Conservation (phyloP, 2,797 vertebrate species). For the Chrosomus eos region DNA sequence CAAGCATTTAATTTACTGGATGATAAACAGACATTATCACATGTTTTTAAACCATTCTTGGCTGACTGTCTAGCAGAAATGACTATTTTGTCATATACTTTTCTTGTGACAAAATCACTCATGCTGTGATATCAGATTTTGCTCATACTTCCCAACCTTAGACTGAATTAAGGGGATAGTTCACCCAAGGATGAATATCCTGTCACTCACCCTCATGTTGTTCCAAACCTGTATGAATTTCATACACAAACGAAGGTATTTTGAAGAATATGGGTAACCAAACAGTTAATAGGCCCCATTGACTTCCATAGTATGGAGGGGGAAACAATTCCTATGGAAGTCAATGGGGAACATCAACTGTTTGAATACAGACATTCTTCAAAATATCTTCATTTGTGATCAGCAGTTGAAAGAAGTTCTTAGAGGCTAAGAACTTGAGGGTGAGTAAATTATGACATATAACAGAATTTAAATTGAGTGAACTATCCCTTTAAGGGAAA, state of each 20-base stretch:
- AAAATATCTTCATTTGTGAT: background rate
- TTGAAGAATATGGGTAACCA: background rate
- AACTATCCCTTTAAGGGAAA: background rate
- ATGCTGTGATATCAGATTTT: background rate
- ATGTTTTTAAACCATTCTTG: background rate
- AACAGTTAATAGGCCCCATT: too few relatives aligned
- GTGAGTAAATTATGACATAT: background rate
- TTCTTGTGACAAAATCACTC: background rate
- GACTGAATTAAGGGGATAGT: background rate
- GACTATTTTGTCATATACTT: background rate
- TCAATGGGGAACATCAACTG: background rate
- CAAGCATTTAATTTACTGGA: background rate
- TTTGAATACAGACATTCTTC: background rate
- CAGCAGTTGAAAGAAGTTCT: background rate
- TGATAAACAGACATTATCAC: background rate
- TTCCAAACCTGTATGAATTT: background rate
- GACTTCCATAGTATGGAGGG: background rate
- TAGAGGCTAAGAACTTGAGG: background rate
- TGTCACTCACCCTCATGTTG: background rate
- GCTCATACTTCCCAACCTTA: background rate
- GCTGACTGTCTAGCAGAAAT: background rate
- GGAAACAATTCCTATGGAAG: background rate
- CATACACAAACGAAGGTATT: background rate
- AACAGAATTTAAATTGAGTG: background rate
- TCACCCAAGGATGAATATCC: background rate